Evolutionary conservation across 2,797 vertebrate genomes (phyloP), one percentile per base, ranked within the genome.

Genomic region (Geotria australis): DNA sequence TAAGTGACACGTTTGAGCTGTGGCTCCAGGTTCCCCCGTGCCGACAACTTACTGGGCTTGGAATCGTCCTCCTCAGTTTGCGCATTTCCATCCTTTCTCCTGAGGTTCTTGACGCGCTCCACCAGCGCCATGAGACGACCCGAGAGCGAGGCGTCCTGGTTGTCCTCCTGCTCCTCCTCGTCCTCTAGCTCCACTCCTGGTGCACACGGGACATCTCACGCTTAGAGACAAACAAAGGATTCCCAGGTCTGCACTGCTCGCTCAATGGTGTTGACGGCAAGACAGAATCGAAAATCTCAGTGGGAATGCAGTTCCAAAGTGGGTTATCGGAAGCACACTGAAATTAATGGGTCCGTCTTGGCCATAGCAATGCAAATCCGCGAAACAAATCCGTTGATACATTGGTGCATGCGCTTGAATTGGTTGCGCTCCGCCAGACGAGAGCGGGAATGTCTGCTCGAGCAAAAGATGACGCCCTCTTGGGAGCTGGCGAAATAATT

Each of bases 161-260:
- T 81, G 45, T 72, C 75, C 9, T 83, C 76, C n/a, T 75, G 66
- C 7, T 68, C 66, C 60, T 74, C 72, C 58, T 86, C 80, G 66
- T 89, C 86, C 48, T 84, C 79, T 57, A 85, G 65, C 64, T 95
- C 85, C 68, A 85, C 83, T 64, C 80, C 79, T 86, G 66, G 61
- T 58, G 57, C 10, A 57, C 15, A 58, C 13, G 10, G 45, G 24
- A 38, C 24, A 24, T 15, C 10, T 47, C n/a, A 58, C 24, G 24
- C 24, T 38, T 38, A 38, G 24, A 5, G 24, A 38, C 24, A 38
- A 24, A 38, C 5, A 38, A 3, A 38, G 38, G 38, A 38, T 47
- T 47, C 11, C 57, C 47, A 47, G 46, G 11, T 14, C n/a, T n/a
- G n/a, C 10, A 10, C 47, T 14, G 9, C 56, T 8, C 47, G 57